A percentile compares a stretch with the other conserved stretches of the same genome.
These are phyloP conservation scores for Enteromius mattozi DNA, from an alignment of 2,797 vertebrate species.

Conservation along the genomic window DNA sequence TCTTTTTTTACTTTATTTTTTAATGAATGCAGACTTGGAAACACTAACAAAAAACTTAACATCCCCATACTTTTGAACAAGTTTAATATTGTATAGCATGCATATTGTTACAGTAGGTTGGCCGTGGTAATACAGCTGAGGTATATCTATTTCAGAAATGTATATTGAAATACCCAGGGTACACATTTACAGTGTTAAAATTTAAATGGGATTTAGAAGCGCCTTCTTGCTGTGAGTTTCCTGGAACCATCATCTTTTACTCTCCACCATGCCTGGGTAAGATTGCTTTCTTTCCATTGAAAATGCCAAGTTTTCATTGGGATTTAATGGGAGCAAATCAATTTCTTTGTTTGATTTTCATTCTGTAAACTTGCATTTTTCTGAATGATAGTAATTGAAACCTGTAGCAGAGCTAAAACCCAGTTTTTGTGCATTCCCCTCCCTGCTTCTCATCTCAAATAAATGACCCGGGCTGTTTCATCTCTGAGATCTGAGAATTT, in stretches of 20 bases:
- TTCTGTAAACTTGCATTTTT: conserved; percentile 5
- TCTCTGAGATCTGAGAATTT: conserved; percentile 20
- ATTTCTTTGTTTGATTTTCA: conserved; percentile 8
- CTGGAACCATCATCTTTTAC: conserved; percentile 8
- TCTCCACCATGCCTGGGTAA: conserved; percentile 12
- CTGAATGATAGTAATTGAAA: conserved; percentile 25
- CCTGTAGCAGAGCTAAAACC: neutral
- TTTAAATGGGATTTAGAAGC: neutral
- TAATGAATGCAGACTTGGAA: neutral
- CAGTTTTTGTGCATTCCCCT: neutral
- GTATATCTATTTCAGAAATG: neutral
- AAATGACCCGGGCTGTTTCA: conserved; percentile 6
- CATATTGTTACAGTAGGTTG: neutral
- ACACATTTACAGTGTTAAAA: conserved; percentile 4
- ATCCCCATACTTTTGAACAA: neutral
- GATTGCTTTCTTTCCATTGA: conserved; percentile 37
- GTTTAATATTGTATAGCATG: neutral
- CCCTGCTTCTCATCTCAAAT: neutral
- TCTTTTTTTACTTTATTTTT: neutral
- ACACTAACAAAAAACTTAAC: neutral
- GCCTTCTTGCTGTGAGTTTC: conserved; percentile 11
- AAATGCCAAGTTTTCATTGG: conserved; percentile 24
- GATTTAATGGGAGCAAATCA: conserved; percentile 19
- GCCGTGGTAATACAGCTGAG: neutral
- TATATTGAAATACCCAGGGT: neutral